Evolutionary conservation across 2,797 vertebrate genomes (phyloP).

Genomic region (Syngnathus acus): DNA sequence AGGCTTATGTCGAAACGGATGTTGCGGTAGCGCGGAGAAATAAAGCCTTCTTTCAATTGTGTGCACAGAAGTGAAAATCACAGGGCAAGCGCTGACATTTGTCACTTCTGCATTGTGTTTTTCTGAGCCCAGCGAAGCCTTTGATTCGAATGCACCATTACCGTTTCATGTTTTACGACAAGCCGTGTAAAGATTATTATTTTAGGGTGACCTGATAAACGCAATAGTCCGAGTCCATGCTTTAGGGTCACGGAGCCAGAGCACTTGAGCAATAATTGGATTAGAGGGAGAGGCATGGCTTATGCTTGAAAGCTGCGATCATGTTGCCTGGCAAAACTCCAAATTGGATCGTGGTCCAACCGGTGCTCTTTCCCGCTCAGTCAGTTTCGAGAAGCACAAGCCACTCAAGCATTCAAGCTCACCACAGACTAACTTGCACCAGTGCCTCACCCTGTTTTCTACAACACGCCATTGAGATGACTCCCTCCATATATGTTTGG

Average conservation of each 20-base stretch:
- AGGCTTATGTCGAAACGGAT: neutral
- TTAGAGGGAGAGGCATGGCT: neutral
- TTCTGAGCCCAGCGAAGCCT: neutral
- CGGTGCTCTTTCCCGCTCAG: neutral
- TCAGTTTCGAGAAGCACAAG: neutral
- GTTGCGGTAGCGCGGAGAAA: too few species aligned
- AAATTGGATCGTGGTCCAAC: neutral
- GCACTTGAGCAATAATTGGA: conserved; percentile 2
- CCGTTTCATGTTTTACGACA: neutral
- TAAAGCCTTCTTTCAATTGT: neutral
- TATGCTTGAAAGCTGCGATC: neutral
- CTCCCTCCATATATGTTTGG: neutral
- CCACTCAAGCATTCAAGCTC: neutral
- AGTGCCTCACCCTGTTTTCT: neutral
- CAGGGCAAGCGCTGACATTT: neutral
- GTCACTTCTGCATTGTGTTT: neutral
- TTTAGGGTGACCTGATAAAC: neutral
- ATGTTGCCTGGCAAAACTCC: neutral
- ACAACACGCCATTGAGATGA: neutral
- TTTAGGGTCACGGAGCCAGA: neutral
- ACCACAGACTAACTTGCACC: neutral
- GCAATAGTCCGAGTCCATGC: neutral
- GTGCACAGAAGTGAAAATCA: too few species aligned
- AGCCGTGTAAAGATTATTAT: neutral
- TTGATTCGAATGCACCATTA: neutral